Percentiles rank a stretch among this genome's conserved stretches.
Evolutionary conservation across 2,113 vertebrate species (phyloP).

Genomic region (Morone saxatilis): DNA sequence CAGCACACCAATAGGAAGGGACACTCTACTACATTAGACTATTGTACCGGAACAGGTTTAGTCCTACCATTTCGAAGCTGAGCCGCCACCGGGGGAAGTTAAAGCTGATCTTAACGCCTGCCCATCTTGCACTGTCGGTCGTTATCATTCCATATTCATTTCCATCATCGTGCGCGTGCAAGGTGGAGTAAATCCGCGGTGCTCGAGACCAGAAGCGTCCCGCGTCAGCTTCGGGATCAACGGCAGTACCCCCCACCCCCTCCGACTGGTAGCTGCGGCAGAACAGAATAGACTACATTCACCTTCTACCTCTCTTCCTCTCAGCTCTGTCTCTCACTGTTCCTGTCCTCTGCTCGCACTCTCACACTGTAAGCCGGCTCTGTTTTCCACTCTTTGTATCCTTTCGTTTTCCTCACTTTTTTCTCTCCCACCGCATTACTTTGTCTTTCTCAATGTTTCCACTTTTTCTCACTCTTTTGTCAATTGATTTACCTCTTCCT

Average conservation of each 20-base stretch:
- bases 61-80: constrained; percentile 86
- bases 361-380: neutral
- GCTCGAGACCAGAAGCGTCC: constrained; percentile 82
- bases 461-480: no score
- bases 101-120: constrained; percentile 77
- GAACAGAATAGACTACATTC: constrained; percentile 61
- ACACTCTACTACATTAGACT: constrained; percentile 33
- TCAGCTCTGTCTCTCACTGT: neutral
- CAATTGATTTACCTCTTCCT: neutral
- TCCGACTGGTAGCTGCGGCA: constrained; percentile 75
- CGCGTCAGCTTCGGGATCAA: constrained; percentile 76
- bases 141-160: constrained; percentile 74
- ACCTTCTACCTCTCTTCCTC: constrained; percentile 43
- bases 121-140: constrained; percentile 76
- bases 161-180: constrained; percentile 66
- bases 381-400: neutral
- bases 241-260: constrained; percentile 46
- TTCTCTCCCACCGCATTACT: no score
- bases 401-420: neutral
- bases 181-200: constrained; percentile 77
- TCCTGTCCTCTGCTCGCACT: neutral
- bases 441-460: no score
- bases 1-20: constrained; percentile 58
- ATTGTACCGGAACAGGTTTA: constrained; percentile 63
- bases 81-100: constrained; percentile 79